Percentiles rank a stretch among this genome's conserved stretches.
Conservation (phyloP, 1,140 invertebrate species). For the Procambarus virginalis region DNA sequence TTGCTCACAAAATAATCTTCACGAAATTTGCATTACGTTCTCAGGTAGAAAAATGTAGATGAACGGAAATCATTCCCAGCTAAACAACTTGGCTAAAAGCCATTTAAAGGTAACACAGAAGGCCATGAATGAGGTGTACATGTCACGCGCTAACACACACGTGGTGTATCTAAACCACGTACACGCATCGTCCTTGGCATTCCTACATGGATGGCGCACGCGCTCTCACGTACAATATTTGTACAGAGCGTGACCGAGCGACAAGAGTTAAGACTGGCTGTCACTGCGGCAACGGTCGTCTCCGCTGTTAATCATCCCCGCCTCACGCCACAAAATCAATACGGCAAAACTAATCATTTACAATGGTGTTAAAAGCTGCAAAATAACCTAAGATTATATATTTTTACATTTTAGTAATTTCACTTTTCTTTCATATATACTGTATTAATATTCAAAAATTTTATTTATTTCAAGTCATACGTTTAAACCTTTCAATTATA, state of each 20-base stretch:
- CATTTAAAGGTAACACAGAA: too few species aligned
- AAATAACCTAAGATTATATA: too few species aligned
- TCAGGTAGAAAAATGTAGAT: too few species aligned
- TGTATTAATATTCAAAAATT: too few species aligned
- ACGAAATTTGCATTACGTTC: too few species aligned
- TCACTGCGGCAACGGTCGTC: not conserved
- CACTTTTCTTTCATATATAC: too few species aligned
- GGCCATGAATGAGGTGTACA: not conserved
- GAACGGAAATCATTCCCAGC: too few species aligned
- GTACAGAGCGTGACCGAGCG: not conserved
- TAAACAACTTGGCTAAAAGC: too few species aligned
- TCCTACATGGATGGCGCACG: slow-evolving; percentile 3
- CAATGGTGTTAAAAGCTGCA: not conserved
- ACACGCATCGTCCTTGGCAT: slow-evolving; percentile 11
- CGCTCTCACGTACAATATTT: not conserved
- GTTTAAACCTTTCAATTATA: too few species aligned
- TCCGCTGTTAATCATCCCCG: not conserved
- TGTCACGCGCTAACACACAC: not conserved
- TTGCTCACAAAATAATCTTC: too few species aligned
- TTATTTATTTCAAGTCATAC: too few species aligned
- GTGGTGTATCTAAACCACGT: not conserved
- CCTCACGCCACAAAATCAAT: not conserved
- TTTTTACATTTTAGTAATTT: too few species aligned
- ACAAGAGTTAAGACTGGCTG: not conserved
- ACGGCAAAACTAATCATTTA: not conserved